Evolutionary conservation across 2,113 vertebrate species (phyloP).

Genomic region (Megaceryle maxima): DNA sequence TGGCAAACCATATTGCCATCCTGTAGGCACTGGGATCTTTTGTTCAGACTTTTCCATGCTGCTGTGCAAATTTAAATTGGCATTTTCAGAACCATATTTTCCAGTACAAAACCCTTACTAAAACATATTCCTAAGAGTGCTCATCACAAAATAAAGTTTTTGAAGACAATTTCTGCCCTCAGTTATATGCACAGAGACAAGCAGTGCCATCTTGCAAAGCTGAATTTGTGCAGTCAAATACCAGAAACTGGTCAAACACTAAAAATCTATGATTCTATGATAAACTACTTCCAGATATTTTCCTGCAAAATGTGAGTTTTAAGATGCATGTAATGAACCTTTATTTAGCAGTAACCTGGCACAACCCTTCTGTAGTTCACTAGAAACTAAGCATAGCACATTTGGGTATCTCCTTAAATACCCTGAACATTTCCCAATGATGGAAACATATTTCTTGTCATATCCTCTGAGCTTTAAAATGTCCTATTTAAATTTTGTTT

Average conservation of each 20-base stretch:
- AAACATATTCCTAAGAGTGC: background rate
- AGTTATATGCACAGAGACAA: background rate
- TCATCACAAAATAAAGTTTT: background rate
- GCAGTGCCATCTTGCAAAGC: background rate
- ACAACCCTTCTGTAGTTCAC: background rate
- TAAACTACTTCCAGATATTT: background rate
- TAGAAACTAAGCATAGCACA: background rate
- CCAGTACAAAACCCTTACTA: background rate
- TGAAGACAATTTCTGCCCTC: background rate
- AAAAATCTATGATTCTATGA: background rate
- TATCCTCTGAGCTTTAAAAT: slow-evolving; percentile 15
- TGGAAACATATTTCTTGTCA: background rate
- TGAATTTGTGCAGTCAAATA: background rate
- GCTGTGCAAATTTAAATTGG: background rate
- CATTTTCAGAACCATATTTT: background rate
- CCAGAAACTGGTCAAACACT: background rate
- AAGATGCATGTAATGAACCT: background rate
- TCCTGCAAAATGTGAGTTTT: background rate
- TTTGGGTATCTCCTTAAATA: background rate
- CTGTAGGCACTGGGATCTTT: background rate
- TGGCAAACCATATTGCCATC: background rate
- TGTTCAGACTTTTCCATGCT: background rate
- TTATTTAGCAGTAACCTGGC: background rate
- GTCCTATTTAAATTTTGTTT: background rate
- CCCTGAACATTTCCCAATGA: background rate